Evolutionary conservation across 1,140 invertebrate genomes (phyloP).

Genomic region (Caligus rogercresseyi): DNA sequence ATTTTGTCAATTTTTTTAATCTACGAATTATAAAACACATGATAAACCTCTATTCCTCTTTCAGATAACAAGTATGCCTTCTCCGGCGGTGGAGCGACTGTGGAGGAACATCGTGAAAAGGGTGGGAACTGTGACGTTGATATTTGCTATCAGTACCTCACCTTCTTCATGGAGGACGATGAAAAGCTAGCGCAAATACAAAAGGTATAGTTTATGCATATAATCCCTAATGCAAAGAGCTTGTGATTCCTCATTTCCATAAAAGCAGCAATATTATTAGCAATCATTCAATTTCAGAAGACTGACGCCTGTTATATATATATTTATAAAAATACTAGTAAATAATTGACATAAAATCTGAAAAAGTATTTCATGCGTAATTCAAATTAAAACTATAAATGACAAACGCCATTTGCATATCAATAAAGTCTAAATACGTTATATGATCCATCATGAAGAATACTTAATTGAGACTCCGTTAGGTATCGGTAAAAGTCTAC

Average conservation of each 20-base stretch:
- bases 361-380: neutral
- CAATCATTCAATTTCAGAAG: neutral
- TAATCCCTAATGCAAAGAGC: neutral
- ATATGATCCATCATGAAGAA: too few species aligned
- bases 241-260: neutral
- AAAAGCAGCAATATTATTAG: neutral
- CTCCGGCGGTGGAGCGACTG: slow-evolving; percentile 78
- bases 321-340: neutral
- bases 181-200: slow-evolving; percentile 60
- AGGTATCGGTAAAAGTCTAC: too few species aligned
- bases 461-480: too few species aligned
- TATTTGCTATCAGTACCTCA: slow-evolving; percentile 58
- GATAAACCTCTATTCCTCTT: slow-evolving; percentile 31
- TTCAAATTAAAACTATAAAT: too few species aligned
- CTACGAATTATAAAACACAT: neutral
- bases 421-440: too few species aligned
- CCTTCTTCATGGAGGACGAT: slow-evolving; percentile 90
- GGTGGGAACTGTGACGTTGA: slow-evolving; percentile 93
- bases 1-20: too few species aligned
- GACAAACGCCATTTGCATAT: too few species aligned
- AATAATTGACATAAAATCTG: too few species aligned
- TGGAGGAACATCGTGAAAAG: slow-evolving; percentile 73
- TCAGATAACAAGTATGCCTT: slow-evolving; percentile 94
- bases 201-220: slow-evolving; percentile 34
- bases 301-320: neutral